phyloP scores from a whole-genome alignment of 2,113 vertebrate genomes.

The Xiphias gladius region DNA sequence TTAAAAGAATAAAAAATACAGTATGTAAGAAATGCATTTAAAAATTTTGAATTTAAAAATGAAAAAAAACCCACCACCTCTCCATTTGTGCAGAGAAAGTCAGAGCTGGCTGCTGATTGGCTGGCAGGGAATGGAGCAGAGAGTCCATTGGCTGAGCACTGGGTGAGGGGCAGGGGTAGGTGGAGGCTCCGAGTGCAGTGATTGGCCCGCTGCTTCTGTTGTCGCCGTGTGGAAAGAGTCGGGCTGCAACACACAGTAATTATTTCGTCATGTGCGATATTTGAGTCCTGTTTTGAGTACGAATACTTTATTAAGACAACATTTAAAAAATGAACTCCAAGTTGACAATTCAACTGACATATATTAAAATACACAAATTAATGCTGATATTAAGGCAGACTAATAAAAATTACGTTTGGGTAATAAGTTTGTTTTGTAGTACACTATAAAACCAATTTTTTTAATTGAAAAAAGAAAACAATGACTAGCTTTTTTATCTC shows the following conservation, averaged over 20 bases:
- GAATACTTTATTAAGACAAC: too few relatives aligned
- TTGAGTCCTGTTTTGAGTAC: too few relatives aligned
- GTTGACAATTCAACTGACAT: too few relatives aligned
- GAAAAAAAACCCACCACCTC: conserved; percentile 43
- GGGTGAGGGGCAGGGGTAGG: conserved; percentile 28
- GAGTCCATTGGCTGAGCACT: conserved; percentile 40
- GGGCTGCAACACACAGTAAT: conserved; percentile 27
- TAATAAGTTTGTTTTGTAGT: too few relatives aligned
- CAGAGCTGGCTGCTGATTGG: conserved; percentile 52
- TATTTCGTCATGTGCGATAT: neutral
- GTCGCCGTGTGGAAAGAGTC: conserved; percentile 9
- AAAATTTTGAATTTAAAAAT: too few relatives aligned
- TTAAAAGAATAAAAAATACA: neutral
- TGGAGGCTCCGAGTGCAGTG: conserved; percentile 23
- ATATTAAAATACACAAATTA: too few relatives aligned
- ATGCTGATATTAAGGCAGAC: too few relatives aligned
- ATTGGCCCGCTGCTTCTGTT: conserved; percentile 50
- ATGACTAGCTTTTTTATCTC: neutral
- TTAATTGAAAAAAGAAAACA: neutral
- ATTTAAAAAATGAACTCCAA: too few relatives aligned
- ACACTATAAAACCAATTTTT: neutral
- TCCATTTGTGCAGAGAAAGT: conserved; percentile 45
- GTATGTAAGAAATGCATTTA: too few relatives aligned
- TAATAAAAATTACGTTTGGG: too few relatives aligned
- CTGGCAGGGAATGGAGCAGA: neutral